These are phyloP conservation scores for Drosophila tanythrix DNA, from an alignment of 2,888 invertebrate species.

Conservation along the genomic window DNA sequence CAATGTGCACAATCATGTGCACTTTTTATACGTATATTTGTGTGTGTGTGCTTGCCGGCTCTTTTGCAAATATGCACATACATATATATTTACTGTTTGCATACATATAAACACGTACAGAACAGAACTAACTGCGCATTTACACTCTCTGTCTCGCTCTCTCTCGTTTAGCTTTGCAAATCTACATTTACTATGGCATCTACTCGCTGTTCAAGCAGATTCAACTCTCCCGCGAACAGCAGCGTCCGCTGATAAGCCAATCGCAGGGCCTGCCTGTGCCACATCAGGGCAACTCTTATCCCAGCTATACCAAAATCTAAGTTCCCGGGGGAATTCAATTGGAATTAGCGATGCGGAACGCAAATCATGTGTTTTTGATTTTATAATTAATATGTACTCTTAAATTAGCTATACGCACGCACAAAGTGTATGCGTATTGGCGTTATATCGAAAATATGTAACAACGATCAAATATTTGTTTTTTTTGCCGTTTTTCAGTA, in stretches of 20 bases:
- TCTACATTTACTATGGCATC: conserved; percentile 67
- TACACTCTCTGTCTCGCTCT: conserved; percentile 10
- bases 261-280: not conserved
- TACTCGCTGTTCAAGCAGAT: conserved; percentile 75
- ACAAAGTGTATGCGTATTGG: not conserved
- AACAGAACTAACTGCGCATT: conserved; percentile 18
- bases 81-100: not conserved
- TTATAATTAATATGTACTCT: not conserved
- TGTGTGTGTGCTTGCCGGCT: not conserved
- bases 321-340: not conserved
- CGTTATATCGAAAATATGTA: conserved; percentile 1
- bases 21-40: not conserved
- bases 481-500: conserved; percentile 7
- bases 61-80: not conserved
- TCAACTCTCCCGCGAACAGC: conserved; percentile 63
- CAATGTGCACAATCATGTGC: not conserved
- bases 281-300: conserved; percentile 46
- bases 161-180: conserved; percentile 52
- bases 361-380: conserved; percentile 23
- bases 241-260: conserved; percentile 55
- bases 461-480: conserved; percentile 15
- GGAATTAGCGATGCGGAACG: not conserved
- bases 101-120: not conserved
- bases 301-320: conserved; percentile 76
- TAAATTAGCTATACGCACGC: conserved; percentile 4